These are phyloP conservation scores for Sarcophaga bullata DNA, from an alignment of 1,140 invertebrate genomes.

Conservation along the genomic window DNA sequence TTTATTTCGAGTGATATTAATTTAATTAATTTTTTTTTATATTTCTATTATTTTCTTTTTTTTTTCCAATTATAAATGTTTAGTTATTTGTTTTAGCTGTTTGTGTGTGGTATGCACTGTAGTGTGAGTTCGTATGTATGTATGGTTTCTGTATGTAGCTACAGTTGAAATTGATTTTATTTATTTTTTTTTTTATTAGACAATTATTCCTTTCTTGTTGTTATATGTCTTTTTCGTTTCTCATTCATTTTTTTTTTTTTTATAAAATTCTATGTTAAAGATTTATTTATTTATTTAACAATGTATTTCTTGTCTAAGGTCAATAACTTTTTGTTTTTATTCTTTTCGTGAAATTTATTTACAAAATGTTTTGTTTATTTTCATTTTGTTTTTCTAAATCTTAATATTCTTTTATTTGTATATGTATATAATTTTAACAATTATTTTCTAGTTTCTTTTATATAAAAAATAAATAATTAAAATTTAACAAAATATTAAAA, in stretches of 20 bases:
- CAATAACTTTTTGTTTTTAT: background rate
- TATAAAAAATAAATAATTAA: background rate
- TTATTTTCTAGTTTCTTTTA: background rate
- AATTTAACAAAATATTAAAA: background rate
- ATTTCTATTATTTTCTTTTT: too few relatives aligned
- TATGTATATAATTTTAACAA: background rate
- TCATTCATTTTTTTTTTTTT: background rate
- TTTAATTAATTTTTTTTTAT: too few relatives aligned
- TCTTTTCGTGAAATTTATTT: constrained; percentile 10
- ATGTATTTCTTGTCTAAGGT: background rate
- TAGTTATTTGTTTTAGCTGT: background rate
- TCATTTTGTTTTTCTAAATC: background rate
- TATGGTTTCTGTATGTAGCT: too few relatives aligned
- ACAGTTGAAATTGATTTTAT: too few relatives aligned
- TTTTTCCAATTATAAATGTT: background rate
- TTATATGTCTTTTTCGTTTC: background rate
- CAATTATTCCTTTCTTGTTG: background rate
- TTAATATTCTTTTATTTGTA: background rate
- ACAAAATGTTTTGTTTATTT: background rate
- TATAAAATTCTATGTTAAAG: background rate
- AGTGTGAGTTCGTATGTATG: too few relatives aligned
- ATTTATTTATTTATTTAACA: constrained; percentile 13
- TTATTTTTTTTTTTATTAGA: background rate
- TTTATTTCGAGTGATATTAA: too few relatives aligned
- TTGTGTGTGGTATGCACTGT: background rate